A percentile compares a stretch with the other conserved stretches of the same genome.
Evolutionary conservation across 2,888 invertebrate genomes (phyloP).

Genomic region (Harpalus rufipes): DNA sequence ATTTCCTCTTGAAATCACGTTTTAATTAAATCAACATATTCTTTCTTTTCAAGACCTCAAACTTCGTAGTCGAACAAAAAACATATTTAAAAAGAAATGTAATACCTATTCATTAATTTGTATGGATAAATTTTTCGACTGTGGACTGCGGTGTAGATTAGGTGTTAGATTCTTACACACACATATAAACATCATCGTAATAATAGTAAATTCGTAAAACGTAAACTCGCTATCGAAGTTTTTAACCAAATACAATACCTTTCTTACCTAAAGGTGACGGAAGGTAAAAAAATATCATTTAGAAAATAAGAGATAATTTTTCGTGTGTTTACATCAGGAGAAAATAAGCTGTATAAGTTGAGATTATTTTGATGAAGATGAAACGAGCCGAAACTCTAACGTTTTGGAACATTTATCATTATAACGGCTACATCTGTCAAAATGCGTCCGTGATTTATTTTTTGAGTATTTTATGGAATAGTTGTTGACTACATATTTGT

Average conservation of each 20-base stretch:
- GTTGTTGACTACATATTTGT: conserved; percentile 3
- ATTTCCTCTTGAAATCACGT: conserved; percentile 25
- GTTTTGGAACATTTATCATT: conserved; percentile 30
- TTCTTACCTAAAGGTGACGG: no score
- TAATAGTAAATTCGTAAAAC: no score
- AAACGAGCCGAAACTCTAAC: conserved; percentile 43
- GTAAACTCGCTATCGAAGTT: no score
- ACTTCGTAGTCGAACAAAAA: not conserved
- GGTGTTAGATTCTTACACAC: no score
- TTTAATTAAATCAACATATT: conserved; percentile 41
- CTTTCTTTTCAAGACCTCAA: not conserved
- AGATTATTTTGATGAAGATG: conserved; percentile 41
- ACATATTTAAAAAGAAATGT: not conserved
- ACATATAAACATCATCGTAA: no score
- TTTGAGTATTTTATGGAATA: conserved; percentile 24
- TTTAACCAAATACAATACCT: no score
- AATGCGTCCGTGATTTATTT: conserved; percentile 42
- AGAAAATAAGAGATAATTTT: not conserved
- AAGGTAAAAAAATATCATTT: no score
- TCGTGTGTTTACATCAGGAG: conserved; percentile 24
- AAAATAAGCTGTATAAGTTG: conserved; percentile 25
- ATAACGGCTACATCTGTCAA: conserved; percentile 48
- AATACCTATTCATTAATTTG: not conserved
- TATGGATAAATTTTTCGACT: no score
- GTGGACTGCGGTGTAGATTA: no score